Evolutionary conservation across 2,113 vertebrate genomes (phyloP).

Genomic region (Tragulus kanchil): DNA sequence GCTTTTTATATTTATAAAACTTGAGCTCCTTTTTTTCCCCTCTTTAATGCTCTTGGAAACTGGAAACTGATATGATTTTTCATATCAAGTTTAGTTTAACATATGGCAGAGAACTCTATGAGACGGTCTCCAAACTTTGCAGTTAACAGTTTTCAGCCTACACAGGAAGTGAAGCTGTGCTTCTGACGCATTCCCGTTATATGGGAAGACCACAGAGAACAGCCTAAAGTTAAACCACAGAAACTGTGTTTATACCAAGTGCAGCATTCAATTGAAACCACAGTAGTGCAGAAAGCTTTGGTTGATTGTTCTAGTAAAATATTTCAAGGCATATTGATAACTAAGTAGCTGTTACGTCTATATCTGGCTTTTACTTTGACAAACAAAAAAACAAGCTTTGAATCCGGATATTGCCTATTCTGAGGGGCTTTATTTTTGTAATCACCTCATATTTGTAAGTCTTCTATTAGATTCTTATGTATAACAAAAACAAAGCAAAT

Average conservation of each 20-base stretch:
- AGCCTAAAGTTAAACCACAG: constrained; percentile 56
- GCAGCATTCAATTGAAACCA: constrained; percentile 27
- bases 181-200: constrained; percentile 40
- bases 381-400: neutral
- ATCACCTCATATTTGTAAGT: neutral
- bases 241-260: constrained; percentile 53
- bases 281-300: constrained; percentile 29
- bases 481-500: neutral
- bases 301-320: constrained; percentile 21
- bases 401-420: neutral
- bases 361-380: neutral
- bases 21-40: neutral
- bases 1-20: constrained; percentile 77
- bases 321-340: constrained; percentile 13
- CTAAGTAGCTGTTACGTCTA: neutral
- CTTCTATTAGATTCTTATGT: neutral
- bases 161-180: constrained; percentile 74
- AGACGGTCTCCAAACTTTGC: constrained; percentile 63
- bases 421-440: neutral
- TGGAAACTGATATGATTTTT: constrained; percentile 73
- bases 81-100: constrained; percentile 73
- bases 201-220: constrained; percentile 62
- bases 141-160: constrained; percentile 70
- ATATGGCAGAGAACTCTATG: neutral
- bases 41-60: constrained; percentile 72